These are phyloP conservation scores for Cheirogaleus medius DNA, from an alignment of 2,113 vertebrate genomes.

Conservation along the genomic window DNA sequence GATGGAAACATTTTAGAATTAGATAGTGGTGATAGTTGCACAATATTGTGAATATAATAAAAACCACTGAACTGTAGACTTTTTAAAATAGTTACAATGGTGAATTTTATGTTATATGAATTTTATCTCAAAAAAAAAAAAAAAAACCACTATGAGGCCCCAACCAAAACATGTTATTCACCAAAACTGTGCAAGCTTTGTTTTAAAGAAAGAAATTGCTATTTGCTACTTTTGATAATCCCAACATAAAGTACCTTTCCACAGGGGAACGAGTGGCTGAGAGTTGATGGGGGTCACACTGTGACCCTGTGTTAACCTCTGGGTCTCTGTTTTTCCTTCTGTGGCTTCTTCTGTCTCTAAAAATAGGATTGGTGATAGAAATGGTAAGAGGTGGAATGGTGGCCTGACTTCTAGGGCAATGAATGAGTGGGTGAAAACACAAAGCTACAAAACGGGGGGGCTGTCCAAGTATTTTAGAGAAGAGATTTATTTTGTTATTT, in stretches of 20 bases:
- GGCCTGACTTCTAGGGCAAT: not conserved
- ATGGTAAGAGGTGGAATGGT: not conserved
- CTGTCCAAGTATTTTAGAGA: not conserved
- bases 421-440: not conserved
- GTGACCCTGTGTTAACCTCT: not conserved
- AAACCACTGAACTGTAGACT: not conserved
- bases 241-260: not conserved
- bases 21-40: not conserved
- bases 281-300: not conserved
- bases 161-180: not conserved
- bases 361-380: not conserved
- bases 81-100: not conserved
- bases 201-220: not conserved
- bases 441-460: not conserved
- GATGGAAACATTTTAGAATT: not conserved
- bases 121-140: not conserved
- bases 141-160: not conserved
- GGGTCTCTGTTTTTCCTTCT: not conserved
- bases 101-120: not conserved
- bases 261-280: not conserved
- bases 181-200: not conserved
- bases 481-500: conserved; percentile 27
- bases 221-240: not conserved
- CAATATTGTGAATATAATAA: not conserved
- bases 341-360: not conserved